Percentiles rank a stretch among this genome's conserved stretches.
These are phyloP conservation scores for Thysanoteuthis rhombus DNA, from an alignment of 2,888 invertebrate species.

Conservation along the genomic window DNA sequence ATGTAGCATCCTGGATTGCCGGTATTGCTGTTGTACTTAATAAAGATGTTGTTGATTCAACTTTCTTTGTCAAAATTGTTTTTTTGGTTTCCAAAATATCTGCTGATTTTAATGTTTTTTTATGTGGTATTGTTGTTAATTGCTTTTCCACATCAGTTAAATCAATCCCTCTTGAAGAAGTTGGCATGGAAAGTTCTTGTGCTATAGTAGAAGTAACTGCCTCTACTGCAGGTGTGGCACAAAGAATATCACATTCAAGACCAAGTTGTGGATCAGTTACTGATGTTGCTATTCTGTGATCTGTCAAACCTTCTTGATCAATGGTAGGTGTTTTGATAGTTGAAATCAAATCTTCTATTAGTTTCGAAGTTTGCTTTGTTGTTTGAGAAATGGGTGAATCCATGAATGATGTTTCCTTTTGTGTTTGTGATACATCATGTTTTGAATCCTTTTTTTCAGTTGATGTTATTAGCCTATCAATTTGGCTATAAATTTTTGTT, in stretches of 20 bases:
- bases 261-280: background rate
- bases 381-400: background rate
- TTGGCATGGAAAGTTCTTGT: background rate
- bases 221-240: background rate
- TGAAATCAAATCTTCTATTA: background rate
- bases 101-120: background rate
- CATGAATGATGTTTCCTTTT: background rate
- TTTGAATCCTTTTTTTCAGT: background rate
- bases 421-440: background rate
- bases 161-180: background rate
- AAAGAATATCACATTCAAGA: background rate
- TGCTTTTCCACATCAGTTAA: background rate
- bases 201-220: background rate
- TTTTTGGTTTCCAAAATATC: background rate
- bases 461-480: background rate
- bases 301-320: background rate
- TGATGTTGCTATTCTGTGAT: background rate
- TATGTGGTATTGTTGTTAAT: background rate
- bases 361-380: background rate
- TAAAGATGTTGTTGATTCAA: no score
- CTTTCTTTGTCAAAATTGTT: background rate
- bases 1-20: no score
- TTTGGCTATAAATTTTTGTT: background rate
- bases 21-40: no score
- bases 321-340: background rate